Conservation (phyloP, 2,888 invertebrate species). For the Eudiplozoon nipponicum region DNA sequence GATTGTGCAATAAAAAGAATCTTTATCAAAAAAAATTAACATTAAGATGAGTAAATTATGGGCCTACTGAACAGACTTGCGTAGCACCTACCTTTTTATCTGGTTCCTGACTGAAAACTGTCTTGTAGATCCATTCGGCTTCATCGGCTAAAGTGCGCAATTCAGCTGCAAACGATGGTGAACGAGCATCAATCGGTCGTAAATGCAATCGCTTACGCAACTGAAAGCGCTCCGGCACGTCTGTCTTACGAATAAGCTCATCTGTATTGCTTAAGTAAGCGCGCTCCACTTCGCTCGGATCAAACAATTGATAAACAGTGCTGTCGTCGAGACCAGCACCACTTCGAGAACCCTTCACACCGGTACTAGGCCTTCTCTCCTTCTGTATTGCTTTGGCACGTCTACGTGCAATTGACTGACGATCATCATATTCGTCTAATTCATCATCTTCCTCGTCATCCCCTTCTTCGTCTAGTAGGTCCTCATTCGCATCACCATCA, state of each 20-base stretch:
- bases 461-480: conserved; percentile 18
- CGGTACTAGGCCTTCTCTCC: no score
- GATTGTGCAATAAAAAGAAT: no score
- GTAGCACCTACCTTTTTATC: no score
- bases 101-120: conserved; percentile 55
- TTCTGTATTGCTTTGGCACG: no score
- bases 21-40: no score
- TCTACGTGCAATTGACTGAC: not conserved
- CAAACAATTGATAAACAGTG: conserved; percentile 39
- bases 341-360: no score
- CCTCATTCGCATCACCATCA: conserved; percentile 20
- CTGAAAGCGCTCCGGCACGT: conserved; percentile 32
- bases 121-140: conserved; percentile 80
- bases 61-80: no score
- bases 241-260: conserved; percentile 37
- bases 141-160: conserved; percentile 50
- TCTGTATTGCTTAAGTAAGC: conserved; percentile 76
- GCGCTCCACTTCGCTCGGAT: conserved; percentile 74
- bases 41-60: no score
- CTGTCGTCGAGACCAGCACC: no score
- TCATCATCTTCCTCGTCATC: conserved; percentile 22
- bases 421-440: conserved; percentile 21
- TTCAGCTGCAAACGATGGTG: conserved; percentile 6
- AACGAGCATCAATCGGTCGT: conserved; percentile 5
- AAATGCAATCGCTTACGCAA: conserved; percentile 17